Conservation (phyloP, 2,113 vertebrate genomes). For the Trachemys scripta region DNA sequence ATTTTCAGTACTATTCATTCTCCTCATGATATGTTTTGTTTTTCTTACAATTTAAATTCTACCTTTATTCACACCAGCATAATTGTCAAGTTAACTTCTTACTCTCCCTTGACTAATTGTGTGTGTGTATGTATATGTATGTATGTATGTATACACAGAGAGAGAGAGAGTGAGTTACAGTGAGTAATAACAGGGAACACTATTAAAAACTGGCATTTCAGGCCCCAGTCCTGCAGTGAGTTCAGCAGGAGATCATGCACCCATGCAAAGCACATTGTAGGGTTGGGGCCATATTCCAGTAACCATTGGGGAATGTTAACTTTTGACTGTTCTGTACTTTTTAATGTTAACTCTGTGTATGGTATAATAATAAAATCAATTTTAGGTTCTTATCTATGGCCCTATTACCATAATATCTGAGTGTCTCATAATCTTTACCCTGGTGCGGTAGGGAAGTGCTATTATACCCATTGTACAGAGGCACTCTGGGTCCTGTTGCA, state of each 20-base stretch:
- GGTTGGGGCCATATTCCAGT: not conserved
- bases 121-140: not conserved
- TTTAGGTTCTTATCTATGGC: not conserved
- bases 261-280: not conserved
- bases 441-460: not conserved
- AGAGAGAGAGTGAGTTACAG: rapidly evolving
- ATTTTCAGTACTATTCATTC: not conserved
- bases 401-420: not conserved
- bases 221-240: not conserved
- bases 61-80: not conserved
- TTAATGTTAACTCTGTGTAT: not conserved
- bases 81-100: not conserved
- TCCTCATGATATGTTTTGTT: not conserved
- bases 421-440: not conserved
- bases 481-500: not conserved
- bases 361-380: not conserved
- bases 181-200: not conserved
- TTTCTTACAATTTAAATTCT: not conserved
- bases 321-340: not conserved
- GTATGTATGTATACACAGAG: too few species aligned
- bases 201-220: not conserved
- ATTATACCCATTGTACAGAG: not conserved
- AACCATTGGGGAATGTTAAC: not conserved
- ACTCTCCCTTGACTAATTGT: not conserved
- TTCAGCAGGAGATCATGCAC: not conserved